Evolutionary conservation across 2,113 vertebrate genomes (phyloP).

Genomic region (Forbesichthys agassizii): DNA sequence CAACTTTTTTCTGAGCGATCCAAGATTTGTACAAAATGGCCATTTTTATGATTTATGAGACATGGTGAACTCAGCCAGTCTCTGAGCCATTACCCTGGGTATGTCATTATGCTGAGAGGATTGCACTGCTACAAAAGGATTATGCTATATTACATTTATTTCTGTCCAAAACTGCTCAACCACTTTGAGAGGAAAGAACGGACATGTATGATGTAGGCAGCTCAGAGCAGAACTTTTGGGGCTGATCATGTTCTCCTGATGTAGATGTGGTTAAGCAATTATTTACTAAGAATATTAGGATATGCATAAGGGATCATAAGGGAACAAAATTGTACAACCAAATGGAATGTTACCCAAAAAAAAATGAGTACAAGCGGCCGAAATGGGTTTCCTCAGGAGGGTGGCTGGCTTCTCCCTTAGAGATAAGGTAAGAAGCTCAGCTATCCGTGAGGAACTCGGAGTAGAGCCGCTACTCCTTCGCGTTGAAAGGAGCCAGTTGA

Average conservation of each 20-base stretch:
- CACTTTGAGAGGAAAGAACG: slow-evolving; percentile 41
- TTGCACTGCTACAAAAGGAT: slow-evolving; percentile 66
- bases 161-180: slow-evolving; percentile 62
- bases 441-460: too few species aligned
- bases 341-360: too few species aligned
- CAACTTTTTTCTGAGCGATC: too few species aligned
- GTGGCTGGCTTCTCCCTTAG: too few species aligned
- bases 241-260: slow-evolving; percentile 20
- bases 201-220: slow-evolving; percentile 21
- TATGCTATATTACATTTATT: slow-evolving; percentile 66
- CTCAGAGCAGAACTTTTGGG: slow-evolving; percentile 35
- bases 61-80: slow-evolving; percentile 23
- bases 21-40: not conserved
- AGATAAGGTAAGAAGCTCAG: too few species aligned
- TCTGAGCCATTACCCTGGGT: slow-evolving; percentile 56
- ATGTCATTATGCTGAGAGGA: slow-evolving; percentile 70
- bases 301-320: slow-evolving; percentile 16
- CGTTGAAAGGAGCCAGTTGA: too few species aligned
- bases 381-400: too few species aligned
- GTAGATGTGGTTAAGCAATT: slow-evolving; percentile 26
- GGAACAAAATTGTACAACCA: too few species aligned
- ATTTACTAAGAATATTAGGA: not conserved
- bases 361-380: too few species aligned
- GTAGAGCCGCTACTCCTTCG: too few species aligned
- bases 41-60: slow-evolving; percentile 10